phyloP scores from a whole-genome alignment of 2,888 invertebrate species.

The Zaprionus obscuricornis region DNA sequence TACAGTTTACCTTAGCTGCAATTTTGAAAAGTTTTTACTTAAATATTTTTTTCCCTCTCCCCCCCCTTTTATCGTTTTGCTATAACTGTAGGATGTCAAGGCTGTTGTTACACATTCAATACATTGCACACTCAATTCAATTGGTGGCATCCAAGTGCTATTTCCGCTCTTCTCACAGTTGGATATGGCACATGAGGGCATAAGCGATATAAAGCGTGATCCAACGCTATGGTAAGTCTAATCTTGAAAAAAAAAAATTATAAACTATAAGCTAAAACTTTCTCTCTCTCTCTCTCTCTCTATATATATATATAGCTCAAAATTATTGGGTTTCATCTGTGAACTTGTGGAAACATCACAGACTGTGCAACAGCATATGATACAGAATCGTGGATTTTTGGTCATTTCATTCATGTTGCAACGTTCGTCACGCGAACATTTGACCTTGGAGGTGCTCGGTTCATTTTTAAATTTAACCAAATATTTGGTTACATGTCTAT shows the following conservation, averaged over 20 bases:
- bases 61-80: too few species aligned
- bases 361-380: slow-evolving; percentile 99
- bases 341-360: slow-evolving; percentile 98
- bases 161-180: slow-evolving; percentile 99
- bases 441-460: slow-evolving; percentile 96
- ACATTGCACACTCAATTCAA: slow-evolving; percentile 98
- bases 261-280: too few species aligned
- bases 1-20: too few species aligned
- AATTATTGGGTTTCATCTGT: slow-evolving; percentile 97
- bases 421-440: slow-evolving; percentile 95
- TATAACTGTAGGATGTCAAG: slow-evolving; percentile 94
- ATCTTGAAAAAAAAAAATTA: not conserved
- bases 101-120: slow-evolving; percentile 99
- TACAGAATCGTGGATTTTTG: slow-evolving; percentile 98
- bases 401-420: slow-evolving; percentile 99
- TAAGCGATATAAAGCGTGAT: slow-evolving; percentile 92
- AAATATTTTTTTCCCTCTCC: too few species aligned
- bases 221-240: slow-evolving; percentile 92
- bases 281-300: too few species aligned
- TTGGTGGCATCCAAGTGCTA: slow-evolving; percentile 98
- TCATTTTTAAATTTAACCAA: slow-evolving; percentile 96
- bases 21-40: too few species aligned
- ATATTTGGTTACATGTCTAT: slow-evolving; percentile 95
- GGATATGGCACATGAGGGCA: slow-evolving; percentile 95
- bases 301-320: slow-evolving; percentile 90